phyloP scores from a whole-genome alignment of 2,113 vertebrate genomes.

The Mus spicilegus region DNA sequence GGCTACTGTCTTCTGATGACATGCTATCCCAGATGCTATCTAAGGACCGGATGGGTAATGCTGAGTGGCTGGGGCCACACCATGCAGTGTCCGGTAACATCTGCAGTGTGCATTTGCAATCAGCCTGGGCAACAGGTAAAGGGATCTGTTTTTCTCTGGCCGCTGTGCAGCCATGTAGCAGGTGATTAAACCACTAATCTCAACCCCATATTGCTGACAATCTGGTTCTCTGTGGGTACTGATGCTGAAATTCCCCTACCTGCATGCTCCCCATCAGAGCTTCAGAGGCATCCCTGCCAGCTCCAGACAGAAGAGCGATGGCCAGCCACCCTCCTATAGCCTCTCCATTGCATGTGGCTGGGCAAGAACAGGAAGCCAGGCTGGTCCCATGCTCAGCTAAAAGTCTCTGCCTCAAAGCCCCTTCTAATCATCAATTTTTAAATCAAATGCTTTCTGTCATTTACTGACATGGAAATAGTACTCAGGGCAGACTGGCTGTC shows the following conservation, averaged over 20 bases:
- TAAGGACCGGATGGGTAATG: background rate
- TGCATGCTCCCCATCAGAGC: background rate
- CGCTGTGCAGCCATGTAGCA: background rate
- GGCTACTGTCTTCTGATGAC: background rate
- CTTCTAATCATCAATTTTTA: background rate
- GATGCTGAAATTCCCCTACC: no score
- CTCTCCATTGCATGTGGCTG: background rate
- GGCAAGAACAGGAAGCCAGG: background rate
- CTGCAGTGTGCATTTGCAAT: background rate
- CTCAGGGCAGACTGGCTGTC: rapidly evolving
- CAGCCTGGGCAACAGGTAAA: background rate
- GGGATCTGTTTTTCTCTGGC: background rate
- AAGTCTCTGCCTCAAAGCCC: background rate
- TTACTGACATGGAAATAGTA: rapidly evolving
- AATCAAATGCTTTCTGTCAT: background rate
- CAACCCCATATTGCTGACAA: background rate
- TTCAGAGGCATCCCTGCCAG: background rate
- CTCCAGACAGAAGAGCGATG: background rate
- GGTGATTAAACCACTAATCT: background rate
- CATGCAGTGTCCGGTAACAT: background rate
- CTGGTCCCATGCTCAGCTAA: no score
- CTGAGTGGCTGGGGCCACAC: background rate
- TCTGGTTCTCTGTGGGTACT: rapidly evolving
- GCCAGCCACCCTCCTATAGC: background rate
- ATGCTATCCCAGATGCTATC: background rate